A percentile compares a stretch with the other conserved stretches of the same genome.
Evolutionary conservation across 2,888 invertebrate species (phyloP).

Genomic region (Eupithecia inturbata): DNA sequence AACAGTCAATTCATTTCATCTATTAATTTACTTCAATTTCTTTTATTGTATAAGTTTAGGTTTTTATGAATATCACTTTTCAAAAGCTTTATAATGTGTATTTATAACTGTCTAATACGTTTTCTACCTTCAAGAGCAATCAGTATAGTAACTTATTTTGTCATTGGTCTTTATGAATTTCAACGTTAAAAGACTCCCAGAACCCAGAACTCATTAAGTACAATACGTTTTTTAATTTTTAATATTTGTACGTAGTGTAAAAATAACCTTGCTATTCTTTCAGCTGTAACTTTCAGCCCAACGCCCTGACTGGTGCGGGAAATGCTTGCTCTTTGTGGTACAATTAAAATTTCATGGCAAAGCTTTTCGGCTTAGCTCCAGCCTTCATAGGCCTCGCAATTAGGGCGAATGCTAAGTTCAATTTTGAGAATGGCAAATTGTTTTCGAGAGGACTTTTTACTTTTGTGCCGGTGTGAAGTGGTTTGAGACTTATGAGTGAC

Average conservation of each 20-base stretch:
- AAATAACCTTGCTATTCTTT: constrained; percentile 6
- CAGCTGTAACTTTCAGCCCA: constrained; percentile 27
- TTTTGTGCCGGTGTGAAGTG: constrained; percentile 31
- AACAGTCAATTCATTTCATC: constrained; percentile 8
- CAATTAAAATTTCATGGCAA: constrained; percentile 68
- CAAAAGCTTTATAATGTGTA: too few relatives aligned
- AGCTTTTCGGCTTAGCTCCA: constrained; percentile 54
- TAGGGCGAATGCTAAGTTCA: constrained; percentile 42
- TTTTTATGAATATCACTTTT: too few relatives aligned
- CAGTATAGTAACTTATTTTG: not conserved
- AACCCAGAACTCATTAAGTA: not conserved
- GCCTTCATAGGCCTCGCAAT: constrained; percentile 45
- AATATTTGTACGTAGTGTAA: not conserved
- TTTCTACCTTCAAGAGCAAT: not conserved
- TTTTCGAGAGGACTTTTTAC: constrained; percentile 36
- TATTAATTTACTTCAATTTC: not conserved
- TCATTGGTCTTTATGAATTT: not conserved
- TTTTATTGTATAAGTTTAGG: not conserved
- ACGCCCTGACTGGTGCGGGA: constrained; percentile 29
- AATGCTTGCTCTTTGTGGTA: constrained; percentile 59
- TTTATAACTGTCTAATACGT: not conserved
- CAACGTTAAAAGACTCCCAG: not conserved
- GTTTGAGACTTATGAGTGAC: constrained; percentile 27
- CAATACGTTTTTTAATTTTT: not conserved
- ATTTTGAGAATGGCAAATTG: constrained; percentile 39